Conservation (phyloP, 2,888 invertebrate genomes). For the Andrena marginata region DNA sequence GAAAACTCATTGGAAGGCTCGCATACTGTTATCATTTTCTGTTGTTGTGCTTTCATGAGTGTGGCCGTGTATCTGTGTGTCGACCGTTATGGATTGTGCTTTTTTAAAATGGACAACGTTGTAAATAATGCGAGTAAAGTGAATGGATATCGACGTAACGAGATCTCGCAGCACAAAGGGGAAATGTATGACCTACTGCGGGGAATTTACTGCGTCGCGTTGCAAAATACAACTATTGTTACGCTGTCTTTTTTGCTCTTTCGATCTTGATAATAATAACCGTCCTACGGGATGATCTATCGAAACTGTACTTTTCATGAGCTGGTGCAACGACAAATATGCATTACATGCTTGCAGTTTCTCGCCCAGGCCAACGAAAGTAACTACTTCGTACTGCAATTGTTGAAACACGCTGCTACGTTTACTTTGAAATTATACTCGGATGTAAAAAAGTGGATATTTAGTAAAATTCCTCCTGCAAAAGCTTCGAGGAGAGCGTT, state of each 20-base stretch:
- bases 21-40: not conserved
- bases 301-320: not conserved
- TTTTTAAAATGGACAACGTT: conserved; percentile 14
- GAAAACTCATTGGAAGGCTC: conserved; percentile 13
- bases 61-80: not conserved
- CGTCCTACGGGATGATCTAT: conserved; percentile 20
- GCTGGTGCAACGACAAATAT: conserved; percentile 34
- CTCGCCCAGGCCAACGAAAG: not conserved
- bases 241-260: conserved; percentile 1
- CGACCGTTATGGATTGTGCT: conserved; percentile 17
- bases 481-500: not conserved
- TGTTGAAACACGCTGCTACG: not conserved
- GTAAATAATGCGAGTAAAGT: conserved; percentile 21
- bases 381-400: not conserved
- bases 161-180: conserved; percentile 26
- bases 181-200: conserved; percentile 13
- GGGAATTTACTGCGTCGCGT: conserved; percentile 7
- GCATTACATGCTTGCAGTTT: conserved; percentile 33
- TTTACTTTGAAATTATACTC: not conserved
- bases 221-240: conserved; percentile 19
- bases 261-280: conserved; percentile 18
- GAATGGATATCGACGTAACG: conserved; percentile 30
- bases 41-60: not conserved
- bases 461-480: not conserved
- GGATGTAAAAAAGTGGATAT: not conserved